Conservation (phyloP, 1,140 invertebrate genomes). For the Meloidogyne exigua region DNA sequence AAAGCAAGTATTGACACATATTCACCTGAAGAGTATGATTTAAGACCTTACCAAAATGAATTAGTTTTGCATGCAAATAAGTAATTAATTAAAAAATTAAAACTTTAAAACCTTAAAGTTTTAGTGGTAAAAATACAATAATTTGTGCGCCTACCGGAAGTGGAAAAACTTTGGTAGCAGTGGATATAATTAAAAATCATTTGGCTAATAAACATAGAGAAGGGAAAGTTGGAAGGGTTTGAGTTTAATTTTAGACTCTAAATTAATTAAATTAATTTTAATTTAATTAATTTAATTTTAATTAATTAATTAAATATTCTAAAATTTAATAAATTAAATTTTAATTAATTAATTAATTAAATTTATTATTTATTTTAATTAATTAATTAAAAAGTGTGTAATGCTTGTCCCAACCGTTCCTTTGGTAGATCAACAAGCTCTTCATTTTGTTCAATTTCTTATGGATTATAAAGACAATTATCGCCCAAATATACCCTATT, state of each 20-base stretch:
- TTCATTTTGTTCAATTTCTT: constrained; percentile 31
- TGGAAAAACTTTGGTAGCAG: constrained; percentile 57
- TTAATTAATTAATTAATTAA: neutral
- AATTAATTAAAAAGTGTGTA: constrained; percentile 18
- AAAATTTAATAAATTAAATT: too few species aligned
- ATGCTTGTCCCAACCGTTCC: constrained; percentile 56
- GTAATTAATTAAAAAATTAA: constrained; percentile 37
- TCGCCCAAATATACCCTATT: constrained; percentile 15
- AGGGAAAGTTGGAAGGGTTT: constrained; percentile 22
- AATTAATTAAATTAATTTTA: too few species aligned
- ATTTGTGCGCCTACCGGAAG: constrained; percentile 57
- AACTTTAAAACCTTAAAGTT: neutral
- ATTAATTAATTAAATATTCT: too few species aligned
- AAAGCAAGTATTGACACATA: neutral
- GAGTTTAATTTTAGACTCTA: too few species aligned
- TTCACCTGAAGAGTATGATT: constrained; percentile 19
- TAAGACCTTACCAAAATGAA: constrained; percentile 50
- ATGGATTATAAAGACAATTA: neutral
- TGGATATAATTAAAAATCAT: constrained; percentile 53
- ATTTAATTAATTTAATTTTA: too few species aligned
- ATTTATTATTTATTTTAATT: neutral
- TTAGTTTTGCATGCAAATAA: constrained; percentile 42
- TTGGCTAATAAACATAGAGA: constrained; percentile 19
- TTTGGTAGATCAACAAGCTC: constrained; percentile 46
- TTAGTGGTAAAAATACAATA: constrained; percentile 21